Conservation (phyloP, 2,113 vertebrate genomes). For the Grantiella picta region DNA sequence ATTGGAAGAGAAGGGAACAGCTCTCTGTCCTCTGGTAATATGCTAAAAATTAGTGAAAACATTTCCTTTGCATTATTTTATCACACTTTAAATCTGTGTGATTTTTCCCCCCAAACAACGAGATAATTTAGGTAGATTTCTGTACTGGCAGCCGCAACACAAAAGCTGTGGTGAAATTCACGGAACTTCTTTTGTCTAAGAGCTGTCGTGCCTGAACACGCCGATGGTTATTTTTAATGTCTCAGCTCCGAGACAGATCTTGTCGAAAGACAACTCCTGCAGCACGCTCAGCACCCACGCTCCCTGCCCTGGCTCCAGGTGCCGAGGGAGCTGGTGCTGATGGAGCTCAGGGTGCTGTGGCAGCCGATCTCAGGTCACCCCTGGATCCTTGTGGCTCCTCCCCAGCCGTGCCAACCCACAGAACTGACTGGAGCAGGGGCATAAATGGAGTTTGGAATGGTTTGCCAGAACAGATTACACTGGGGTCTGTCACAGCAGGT, state of each 20-base stretch:
- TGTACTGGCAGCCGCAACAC: not conserved
- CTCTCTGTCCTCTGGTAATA: not conserved
- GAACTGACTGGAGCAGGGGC: accelerated
- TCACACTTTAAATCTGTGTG: not conserved
- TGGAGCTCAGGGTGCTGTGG: not conserved
- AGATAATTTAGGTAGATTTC: not conserved
- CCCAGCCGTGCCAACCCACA: accelerated
- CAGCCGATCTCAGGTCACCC: accelerated
- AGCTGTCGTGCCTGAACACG: not conserved
- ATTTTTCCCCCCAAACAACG: not conserved
- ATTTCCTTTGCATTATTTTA: not conserved
- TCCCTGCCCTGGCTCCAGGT: not conserved
- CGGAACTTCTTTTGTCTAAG: not conserved
- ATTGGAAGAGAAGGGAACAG: not conserved
- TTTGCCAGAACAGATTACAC: not conserved
- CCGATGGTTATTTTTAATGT: constrained; percentile 6
- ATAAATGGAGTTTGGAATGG: not conserved
- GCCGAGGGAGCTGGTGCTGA: accelerated
- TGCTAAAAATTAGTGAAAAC: not conserved
- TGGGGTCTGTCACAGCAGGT: not conserved
- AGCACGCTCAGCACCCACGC: not conserved
- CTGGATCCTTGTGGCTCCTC: accelerated
- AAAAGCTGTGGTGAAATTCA: not conserved
- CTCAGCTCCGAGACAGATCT: not conserved
- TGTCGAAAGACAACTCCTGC: not conserved